phyloP scores from a whole-genome alignment of 1,140 invertebrate genomes.

The Drosophila varians region DNA sequence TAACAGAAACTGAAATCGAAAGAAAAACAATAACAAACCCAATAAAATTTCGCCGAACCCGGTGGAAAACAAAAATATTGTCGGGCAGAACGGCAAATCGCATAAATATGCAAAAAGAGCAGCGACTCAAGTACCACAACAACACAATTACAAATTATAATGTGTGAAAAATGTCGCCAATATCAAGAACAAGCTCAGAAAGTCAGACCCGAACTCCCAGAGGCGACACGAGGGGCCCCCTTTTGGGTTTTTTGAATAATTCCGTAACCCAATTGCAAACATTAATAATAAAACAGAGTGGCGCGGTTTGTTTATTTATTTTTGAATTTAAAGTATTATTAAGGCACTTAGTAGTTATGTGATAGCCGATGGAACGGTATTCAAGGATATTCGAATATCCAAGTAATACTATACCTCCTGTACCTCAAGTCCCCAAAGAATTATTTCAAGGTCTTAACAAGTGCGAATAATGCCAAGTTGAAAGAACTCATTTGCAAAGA shows the following conservation, averaged over 20 bases:
- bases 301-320: neutral
- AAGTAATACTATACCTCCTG: no score
- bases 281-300: constrained; percentile 53
- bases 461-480: neutral
- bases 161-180: constrained; percentile 34
- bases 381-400: neutral
- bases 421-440: no score
- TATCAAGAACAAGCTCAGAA: neutral
- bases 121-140: constrained; percentile 44
- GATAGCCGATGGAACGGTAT: neutral
- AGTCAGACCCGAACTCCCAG: neutral
- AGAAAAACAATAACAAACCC: constrained; percentile 30
- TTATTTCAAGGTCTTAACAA: neutral
- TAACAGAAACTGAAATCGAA: constrained; percentile 16
- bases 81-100: neutral
- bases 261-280: constrained; percentile 63
- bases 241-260: constrained; percentile 40
- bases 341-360: constrained; percentile 16
- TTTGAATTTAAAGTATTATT: constrained; percentile 17
- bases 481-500: neutral
- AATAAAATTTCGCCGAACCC: constrained; percentile 50
- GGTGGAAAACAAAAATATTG: constrained; percentile 35
- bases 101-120: constrained; percentile 64
- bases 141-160: constrained; percentile 66
- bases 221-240: neutral